Percentiles rank a stretch among this genome's conserved stretches.
Evolutionary conservation across 1,140 invertebrate genomes (phyloP).

Genomic region (Ylistrum balloti): DNA sequence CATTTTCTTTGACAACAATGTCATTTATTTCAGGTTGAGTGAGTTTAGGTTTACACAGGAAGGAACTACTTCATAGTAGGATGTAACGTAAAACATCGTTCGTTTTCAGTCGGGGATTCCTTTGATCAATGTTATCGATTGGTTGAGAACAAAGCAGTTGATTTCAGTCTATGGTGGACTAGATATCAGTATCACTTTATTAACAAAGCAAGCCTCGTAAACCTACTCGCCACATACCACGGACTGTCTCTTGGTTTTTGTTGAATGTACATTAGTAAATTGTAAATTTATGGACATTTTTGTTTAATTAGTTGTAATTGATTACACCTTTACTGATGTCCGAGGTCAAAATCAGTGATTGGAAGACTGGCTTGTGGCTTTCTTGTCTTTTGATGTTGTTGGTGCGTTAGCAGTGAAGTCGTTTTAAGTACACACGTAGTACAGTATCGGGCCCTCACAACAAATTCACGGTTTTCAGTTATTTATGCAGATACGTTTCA

Average conservation of each 20-base stretch:
- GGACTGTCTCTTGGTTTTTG: background rate
- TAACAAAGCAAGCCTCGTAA: background rate
- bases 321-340: background rate
- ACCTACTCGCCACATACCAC: background rate
- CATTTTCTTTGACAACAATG: background rate
- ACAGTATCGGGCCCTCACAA: no score
- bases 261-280: conserved; percentile 34
- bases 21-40: background rate
- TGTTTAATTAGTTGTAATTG: background rate
- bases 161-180: background rate
- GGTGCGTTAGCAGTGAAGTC: no score
- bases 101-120: background rate
- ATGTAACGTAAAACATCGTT: background rate
- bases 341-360: background rate
- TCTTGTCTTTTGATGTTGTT: no score
- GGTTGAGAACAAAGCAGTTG: background rate
- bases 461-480: no score
- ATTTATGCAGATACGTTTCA: no score
- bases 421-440: no score
- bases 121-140: background rate
- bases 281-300: background rate
- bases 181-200: background rate
- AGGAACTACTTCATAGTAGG: background rate
- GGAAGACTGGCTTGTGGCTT: background rate
- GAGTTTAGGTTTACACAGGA: background rate